phyloP scores from a whole-genome alignment of 2,797 vertebrate genomes.

The Phoxinus dragarum region DNA sequence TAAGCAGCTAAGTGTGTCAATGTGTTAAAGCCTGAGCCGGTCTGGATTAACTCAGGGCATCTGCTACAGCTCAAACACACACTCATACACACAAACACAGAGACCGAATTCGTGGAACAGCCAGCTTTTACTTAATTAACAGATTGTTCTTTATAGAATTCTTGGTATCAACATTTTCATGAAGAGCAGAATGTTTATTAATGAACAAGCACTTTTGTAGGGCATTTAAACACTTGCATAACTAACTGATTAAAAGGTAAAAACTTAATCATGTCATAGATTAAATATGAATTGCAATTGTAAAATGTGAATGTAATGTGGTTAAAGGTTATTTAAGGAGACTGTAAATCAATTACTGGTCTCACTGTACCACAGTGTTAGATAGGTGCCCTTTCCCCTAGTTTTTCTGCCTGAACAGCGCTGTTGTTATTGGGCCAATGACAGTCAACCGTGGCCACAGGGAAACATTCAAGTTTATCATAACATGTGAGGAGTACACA shows the following conservation, averaged over 20 bases:
- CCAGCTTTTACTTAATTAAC: neutral
- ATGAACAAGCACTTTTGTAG: neutral
- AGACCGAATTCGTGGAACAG: neutral
- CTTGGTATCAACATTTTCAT: neutral
- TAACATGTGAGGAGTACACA: conserved; percentile 7
- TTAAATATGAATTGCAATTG: neutral
- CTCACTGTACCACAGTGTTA: neutral
- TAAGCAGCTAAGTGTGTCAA: conserved; percentile 51
- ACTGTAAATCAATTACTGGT: neutral
- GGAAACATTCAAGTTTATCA: neutral
- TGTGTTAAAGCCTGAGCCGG: conserved; percentile 38
- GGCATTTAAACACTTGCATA: neutral
- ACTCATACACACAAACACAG: conserved; percentile 4
- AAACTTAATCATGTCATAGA: neutral
- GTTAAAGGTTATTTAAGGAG: neutral
- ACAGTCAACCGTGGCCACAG: neutral
- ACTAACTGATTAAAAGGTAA: neutral
- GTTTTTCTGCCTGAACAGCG: conserved; percentile 9
- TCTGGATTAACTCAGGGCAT: conserved; percentile 33
- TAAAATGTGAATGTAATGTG: neutral
- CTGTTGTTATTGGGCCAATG: conserved; percentile 15
- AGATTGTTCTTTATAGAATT: neutral
- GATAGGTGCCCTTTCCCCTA: conserved; percentile 25
- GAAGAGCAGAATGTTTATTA: neutral
- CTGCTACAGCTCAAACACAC: conserved; percentile 36